Base-by-base conservation (phyloP, 2,797 vertebrate genomes). In the Catamblyrhynchus diadema region DNA sequence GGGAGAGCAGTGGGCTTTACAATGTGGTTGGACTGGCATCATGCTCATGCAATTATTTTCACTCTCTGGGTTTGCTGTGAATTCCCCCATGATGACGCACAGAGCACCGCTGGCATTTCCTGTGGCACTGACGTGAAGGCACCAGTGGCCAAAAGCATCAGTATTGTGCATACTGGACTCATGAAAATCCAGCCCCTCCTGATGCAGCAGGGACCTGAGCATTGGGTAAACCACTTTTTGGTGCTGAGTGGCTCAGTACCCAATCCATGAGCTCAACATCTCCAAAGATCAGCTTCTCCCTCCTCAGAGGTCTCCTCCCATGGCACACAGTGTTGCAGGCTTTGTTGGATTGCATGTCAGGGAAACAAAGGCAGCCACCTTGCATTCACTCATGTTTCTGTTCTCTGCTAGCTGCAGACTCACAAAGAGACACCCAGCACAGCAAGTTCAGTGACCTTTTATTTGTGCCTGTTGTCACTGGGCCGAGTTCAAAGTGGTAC, bases 311-410 rank as follows among this genome's bases (percentile, higher is more conserved):
- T 75, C 57, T 78, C 33, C 21, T 88, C 25, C 30, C 0, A 0
- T 1, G 1, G 32, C 67, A 54, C 1, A 0, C 6, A 32, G n/a
- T 3, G 3, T 62, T 27, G 1, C n/a, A 42, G 51, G 32, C 24
- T 73, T 81, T 1, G 0, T 17, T 32, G 73, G 17, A 6, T 48
- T 67, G 65, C 42, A 33, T 2, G 0, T 28, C 8, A 6, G 59
- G 44, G 77, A 86, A 81, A 88, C 32, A 4, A 5, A 87, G 66
- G 35, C 65, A 91, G 48, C 18, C 2, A 3, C 64, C 50, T 74
- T 8, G 22, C 1, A 6, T 33, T 42, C 42, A 8, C 17, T 13
- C 3, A 0, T 6, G 30, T 1, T 65, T 72, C 44, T 70, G 17
- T 72, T 72, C 72, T 60, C 27, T 72, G 65, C 39, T 61, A 33